Evolutionary conservation across 2,797 vertebrate genomes (phyloP).

Genomic region (Eurystomus glaucurus): DNA sequence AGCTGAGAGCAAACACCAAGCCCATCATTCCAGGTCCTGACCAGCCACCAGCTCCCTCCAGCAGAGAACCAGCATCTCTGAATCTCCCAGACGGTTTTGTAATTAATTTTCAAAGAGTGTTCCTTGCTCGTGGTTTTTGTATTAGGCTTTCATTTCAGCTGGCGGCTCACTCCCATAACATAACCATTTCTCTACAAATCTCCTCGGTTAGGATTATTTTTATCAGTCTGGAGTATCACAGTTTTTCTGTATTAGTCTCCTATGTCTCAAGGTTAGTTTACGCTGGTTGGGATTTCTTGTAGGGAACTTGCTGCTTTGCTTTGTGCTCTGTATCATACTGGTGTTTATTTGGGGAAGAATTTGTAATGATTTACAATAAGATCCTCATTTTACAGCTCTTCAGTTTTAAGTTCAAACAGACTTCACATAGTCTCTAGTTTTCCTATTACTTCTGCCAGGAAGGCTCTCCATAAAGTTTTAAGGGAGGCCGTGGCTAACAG

Average conservation of each 20-base stretch:
- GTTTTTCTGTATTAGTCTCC: neutral
- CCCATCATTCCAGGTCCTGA: neutral
- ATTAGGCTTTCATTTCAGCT: slow-evolving; percentile 5
- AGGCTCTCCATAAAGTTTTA: neutral
- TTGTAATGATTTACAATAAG: neutral
- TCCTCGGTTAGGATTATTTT: neutral
- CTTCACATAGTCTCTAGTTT: neutral
- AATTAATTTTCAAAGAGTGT: neutral
- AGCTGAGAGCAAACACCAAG: neutral
- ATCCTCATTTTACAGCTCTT: neutral
- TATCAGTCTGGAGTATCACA: neutral
- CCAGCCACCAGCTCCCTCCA: neutral
- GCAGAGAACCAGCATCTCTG: neutral
- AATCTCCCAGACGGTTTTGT: neutral
- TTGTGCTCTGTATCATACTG: neutral
- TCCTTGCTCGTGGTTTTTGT: neutral
- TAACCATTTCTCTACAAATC: neutral
- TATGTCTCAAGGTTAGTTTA: neutral
- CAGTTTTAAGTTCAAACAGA: neutral
- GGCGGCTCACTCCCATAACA: neutral
- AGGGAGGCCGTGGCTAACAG: neutral
- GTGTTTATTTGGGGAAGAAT: neutral
- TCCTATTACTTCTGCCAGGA: neutral
- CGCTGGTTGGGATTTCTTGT: neutral
- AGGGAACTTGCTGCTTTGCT: neutral